Evolutionary conservation across 2,888 invertebrate genomes (phyloP).

Genomic region (Mimachlamys varia): DNA sequence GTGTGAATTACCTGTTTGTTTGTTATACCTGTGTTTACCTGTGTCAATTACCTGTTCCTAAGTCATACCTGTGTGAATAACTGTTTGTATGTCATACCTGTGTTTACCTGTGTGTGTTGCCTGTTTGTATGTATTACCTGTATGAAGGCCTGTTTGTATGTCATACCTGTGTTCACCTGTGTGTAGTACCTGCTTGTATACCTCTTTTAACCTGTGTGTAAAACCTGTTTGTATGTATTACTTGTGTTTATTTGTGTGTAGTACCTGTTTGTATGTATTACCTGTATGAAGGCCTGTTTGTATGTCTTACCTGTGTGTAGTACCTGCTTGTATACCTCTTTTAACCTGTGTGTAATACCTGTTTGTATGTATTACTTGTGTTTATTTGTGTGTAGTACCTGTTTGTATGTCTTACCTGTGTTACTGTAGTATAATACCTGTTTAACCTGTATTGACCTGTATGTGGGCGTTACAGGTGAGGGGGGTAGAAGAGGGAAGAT

Average conservation of each 20-base stretch:
- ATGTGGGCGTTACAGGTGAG: slow-evolving; percentile 41
- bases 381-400: slow-evolving; percentile 31
- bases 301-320: background rate
- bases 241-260: slow-evolving; percentile 40
- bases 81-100: too few relatives aligned
- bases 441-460: slow-evolving; percentile 42
- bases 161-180: too few relatives aligned
- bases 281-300: slow-evolving; percentile 37
- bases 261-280: slow-evolving; percentile 14
- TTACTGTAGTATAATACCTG: background rate
- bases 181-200: too few relatives aligned
- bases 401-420: slow-evolving; percentile 40
- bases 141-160: background rate
- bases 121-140: background rate
- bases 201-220: background rate
- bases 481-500: slow-evolving; percentile 48
- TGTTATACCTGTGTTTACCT: too few relatives aligned
- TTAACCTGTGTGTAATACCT: slow-evolving; percentile 38
- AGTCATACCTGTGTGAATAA: too few relatives aligned
- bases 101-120: background rate
- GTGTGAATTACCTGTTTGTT: background rate
- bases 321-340: background rate
- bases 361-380: slow-evolving; percentile 38
- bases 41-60: too few relatives aligned
- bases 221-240: slow-evolving; percentile 18